Evolutionary conservation across 2,888 invertebrate species (phyloP).

Genomic region (Elysia crispata): DNA sequence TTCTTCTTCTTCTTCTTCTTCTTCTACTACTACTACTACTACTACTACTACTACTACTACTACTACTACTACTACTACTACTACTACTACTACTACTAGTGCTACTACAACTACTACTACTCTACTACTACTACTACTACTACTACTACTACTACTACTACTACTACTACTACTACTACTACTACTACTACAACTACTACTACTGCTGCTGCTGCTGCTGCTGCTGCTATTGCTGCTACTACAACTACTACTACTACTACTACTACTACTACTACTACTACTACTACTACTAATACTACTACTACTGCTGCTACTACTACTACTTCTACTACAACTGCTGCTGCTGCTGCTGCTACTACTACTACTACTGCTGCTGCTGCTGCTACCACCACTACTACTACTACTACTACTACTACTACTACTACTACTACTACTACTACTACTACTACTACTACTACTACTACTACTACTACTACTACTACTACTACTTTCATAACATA

Average conservation of each 20-base stretch:
- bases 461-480: not conserved
- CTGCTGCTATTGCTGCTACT: constrained; percentile 13
- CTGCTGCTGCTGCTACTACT: not conserved
- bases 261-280: constrained; percentile 28
- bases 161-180: too few relatives aligned
- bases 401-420: constrained; percentile 26
- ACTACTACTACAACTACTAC: too few relatives aligned
- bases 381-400: constrained; percentile 22
- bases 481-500: not conserved
- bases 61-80: not conserved
- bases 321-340: not conserved
- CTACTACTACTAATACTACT: constrained; percentile 26
- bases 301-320: constrained; percentile 16
- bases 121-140: not conserved
- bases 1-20: constrained; percentile 23
- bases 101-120: too few relatives aligned
- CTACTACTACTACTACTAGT: not conserved
- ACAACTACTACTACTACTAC: constrained; percentile 24
- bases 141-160: too few relatives aligned
- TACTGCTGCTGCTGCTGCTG: constrained; percentile 9
- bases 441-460: constrained; percentile 29
- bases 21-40: not conserved
- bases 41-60: not conserved
- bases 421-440: constrained; percentile 27
- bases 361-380: constrained; percentile 7